A percentile compares a stretch with the other conserved stretches of the same genome.
These are phyloP conservation scores for Hippocampus barbouri DNA, from an alignment of 2,113 vertebrate genomes.

Conservation along the genomic window DNA sequence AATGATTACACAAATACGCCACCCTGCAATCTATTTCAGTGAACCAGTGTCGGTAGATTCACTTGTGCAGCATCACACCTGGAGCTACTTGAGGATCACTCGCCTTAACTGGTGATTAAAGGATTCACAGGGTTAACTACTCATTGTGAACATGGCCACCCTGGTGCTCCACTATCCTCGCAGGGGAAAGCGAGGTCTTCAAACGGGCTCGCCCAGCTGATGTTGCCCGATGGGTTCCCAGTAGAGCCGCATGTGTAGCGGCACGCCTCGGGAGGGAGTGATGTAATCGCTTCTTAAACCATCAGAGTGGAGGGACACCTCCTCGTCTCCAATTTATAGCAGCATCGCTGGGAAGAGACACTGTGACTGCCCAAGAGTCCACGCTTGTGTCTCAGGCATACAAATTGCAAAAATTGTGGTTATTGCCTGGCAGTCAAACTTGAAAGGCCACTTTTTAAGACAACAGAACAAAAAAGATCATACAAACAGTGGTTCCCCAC, in stretches of 20 bases:
- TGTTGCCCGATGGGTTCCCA: conserved; percentile 18
- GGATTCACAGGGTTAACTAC: conserved; percentile 15
- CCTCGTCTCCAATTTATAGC: conserved; percentile 24
- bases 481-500: not conserved
- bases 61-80: conserved; percentile 48
- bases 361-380: not conserved
- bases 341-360: not conserved
- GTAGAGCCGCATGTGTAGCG: conserved; percentile 10
- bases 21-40: conserved; percentile 30
- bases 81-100: not conserved
- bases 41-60: conserved; percentile 25
- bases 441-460: not conserved
- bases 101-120: conserved; percentile 17
- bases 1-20: conserved; percentile 54
- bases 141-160: conserved; percentile 20
- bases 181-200: not conserved
- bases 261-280: conserved; percentile 29
- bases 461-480: not conserved
- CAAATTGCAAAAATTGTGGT: not conserved
- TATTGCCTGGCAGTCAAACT: not conserved
- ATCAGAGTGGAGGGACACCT: conserved; percentile 37
- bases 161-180: conserved; percentile 4
- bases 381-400: not conserved
- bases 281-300: conserved; percentile 50
- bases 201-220: conserved; percentile 14